These are phyloP conservation scores for Choristoneura fumiferana DNA, from an alignment of 1,140 invertebrate species.

Conservation along the genomic window DNA sequence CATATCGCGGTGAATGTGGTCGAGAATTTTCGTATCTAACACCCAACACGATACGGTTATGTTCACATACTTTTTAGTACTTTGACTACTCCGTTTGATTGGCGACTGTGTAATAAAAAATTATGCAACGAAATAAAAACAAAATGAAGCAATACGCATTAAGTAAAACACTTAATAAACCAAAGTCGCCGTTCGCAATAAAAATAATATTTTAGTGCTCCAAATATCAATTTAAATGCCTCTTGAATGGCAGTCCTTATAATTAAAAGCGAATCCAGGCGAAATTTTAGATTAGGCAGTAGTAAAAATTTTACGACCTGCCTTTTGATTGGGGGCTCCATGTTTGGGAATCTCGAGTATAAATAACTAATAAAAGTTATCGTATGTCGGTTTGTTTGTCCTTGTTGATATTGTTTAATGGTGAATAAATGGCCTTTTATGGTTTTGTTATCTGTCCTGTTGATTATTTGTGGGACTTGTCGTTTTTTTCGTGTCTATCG, in stretches of 20 bases:
- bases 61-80: too few species aligned
- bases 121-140: too few species aligned
- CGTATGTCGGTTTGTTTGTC: conserved; percentile 14
- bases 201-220: neutral
- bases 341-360: conserved; percentile 29
- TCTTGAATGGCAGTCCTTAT: neutral
- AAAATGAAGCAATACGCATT: too few species aligned
- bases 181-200: neutral
- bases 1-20: too few species aligned
- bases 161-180: neutral
- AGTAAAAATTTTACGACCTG: conserved; percentile 55
- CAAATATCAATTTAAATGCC: neutral
- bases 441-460: neutral
- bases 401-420: conserved; percentile 35
- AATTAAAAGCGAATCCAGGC: conserved; percentile 45
- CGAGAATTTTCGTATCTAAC: too few species aligned
- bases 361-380: conserved; percentile 46
- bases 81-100: too few species aligned
- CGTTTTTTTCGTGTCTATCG: too few species aligned
- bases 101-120: too few species aligned
- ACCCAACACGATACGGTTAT: too few species aligned
- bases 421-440: conserved; percentile 41
- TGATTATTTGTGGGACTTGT: too few species aligned
- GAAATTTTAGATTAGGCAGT: conserved; percentile 59
- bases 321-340: conserved; percentile 34